These are phyloP conservation scores for Phymastichus coffea DNA, from an alignment of 1,140 invertebrate species.

Conservation along the genomic window DNA sequence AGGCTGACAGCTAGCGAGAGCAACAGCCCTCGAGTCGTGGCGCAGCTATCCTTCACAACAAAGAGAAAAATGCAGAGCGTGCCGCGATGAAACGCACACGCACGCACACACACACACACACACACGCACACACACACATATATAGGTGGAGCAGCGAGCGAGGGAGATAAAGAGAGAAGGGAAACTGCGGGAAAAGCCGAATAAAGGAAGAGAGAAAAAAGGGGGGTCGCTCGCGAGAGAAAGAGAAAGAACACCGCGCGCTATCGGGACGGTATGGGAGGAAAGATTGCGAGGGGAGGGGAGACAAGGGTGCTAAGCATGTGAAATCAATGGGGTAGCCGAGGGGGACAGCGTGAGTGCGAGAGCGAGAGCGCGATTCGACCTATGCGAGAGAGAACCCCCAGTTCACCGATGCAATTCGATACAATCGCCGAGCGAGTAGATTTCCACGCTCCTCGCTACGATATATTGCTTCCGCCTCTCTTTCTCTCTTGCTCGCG, in stretches of 20 bases:
- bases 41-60: too few relatives aligned
- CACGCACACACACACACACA: slow-evolving; percentile 17
- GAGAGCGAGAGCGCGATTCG: background rate
- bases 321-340: slow-evolving; percentile 23
- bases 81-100: background rate
- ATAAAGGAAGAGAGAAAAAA: slow-evolving; percentile 17
- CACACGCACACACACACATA: background rate
- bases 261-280: too few relatives aligned
- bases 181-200: slow-evolving; percentile 27
- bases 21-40: too few relatives aligned
- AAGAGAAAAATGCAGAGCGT: too few relatives aligned
- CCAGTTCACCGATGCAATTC: slow-evolving; percentile 40
- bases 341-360: slow-evolving; percentile 4
- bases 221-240: background rate
- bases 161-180: background rate
- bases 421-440: slow-evolving; percentile 43
- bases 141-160: too few relatives aligned
- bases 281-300: background rate
- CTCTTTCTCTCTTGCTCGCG: background rate
- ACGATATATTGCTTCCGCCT: slow-evolving; percentile 37
- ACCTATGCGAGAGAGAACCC: slow-evolving; percentile 23
- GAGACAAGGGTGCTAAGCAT: slow-evolving; percentile 21
- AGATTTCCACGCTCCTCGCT: slow-evolving; percentile 40
- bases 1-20: background rate
- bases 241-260: background rate